Percentiles rank a stretch among this genome's conserved stretches.
phyloP scores from a whole-genome alignment of 2,888 invertebrate species.

The Strigamia transsilvanica region DNA sequence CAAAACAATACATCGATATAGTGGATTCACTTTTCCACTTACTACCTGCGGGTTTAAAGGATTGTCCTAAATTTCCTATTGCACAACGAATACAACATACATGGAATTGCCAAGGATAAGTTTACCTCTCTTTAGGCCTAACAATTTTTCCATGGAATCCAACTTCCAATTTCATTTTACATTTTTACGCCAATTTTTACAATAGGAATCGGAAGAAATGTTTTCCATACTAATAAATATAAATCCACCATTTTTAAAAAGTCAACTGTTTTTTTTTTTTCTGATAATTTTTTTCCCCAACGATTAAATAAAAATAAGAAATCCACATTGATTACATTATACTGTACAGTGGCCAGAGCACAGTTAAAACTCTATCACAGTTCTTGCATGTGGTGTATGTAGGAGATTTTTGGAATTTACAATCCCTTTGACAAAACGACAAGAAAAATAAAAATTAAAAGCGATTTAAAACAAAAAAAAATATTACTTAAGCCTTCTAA shows the following conservation, averaged over 20 bases:
- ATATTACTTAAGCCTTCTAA: background rate
- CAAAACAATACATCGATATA: conserved; percentile 2
- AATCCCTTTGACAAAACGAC: conserved; percentile 1
- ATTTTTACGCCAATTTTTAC: conserved; percentile 13
- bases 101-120: conserved; percentile 32
- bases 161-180: background rate
- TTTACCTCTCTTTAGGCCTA: conserved; percentile 24
- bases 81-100: conserved; percentile 28
- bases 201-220: conserved; percentile 3
- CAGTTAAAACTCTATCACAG: conserved; percentile 29
- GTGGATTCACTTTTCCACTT: conserved; percentile 16
- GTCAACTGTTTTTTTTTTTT: background rate
- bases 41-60: background rate
- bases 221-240: background rate
- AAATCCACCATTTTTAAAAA: background rate
- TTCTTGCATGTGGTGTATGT: conserved; percentile 39
- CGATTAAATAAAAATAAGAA: background rate
- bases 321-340: conserved; percentile 16
- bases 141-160: conserved; percentile 11
- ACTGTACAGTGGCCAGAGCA: conserved; percentile 19
- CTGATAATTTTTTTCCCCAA: background rate
- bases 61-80: conserved; percentile 32
- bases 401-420: conserved; percentile 15
- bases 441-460: conserved; percentile 7
- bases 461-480: background rate